Evolutionary conservation across 2,797 vertebrate species (phyloP), one percentile per base, ranked within the genome.

Genomic region (Neosalanx taihuensis): DNA sequence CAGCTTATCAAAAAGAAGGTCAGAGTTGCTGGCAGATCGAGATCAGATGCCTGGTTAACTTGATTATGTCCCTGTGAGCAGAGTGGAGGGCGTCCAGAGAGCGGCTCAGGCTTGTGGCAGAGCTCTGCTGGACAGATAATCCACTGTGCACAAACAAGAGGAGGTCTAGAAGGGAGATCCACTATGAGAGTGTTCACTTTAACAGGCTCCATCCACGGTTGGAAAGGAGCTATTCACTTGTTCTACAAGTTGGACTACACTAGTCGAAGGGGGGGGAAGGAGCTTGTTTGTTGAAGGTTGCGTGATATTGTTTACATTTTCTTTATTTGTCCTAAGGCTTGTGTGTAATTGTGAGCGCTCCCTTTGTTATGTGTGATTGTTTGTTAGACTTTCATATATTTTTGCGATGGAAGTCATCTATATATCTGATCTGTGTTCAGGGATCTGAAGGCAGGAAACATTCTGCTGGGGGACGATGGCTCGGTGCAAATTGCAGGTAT

Each of bases 371-470:
- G 35, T 41, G n/a, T n/a, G 62, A 12, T 20, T 46, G 35, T n/a
- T 35, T 23, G 61, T 35, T 30, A 33, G 29, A 5, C 4, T 15
- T 30, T 6, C 5, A 63, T 18, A 56, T 63, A 67, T 37, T 35
- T 18, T 63, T 1, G 64, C 35, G n/a, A 17, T 71, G 31, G 13
- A 6, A 33, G 61, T 64, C 31, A 51, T 53, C 77, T 23, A 60
- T 70, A 26, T 20, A 26, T 41, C 77, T 61, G 64, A 46, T 76
- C 9, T 73, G 67, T 78, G 18, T 77, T 26, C 89, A 98, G 96
- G 89, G 96, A 98, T 88, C 94, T 98, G 79, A 98, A 98, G 89
- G 96, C 96, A 82, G 96, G 96, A 87, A 98, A 98, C 84, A 98
- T 98, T 89, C 95, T 98, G 81, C 94, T 98, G 33, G 96, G 96